Conservation (phyloP, 1,140 invertebrate species). For the Bombyx mandarina region DNA sequence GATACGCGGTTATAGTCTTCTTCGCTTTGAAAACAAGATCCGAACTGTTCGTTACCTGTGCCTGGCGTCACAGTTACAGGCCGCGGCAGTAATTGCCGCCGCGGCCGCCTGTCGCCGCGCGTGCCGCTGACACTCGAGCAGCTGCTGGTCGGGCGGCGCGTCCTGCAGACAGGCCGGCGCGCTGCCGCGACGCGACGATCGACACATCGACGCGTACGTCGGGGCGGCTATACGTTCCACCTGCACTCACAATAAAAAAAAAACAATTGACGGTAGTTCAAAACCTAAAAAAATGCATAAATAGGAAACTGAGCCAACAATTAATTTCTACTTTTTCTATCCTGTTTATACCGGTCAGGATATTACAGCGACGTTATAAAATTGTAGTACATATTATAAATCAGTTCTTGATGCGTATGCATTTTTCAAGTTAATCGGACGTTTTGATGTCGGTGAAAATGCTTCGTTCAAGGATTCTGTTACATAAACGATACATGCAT, state of each 20-base stretch:
- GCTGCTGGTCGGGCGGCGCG: conserved; percentile 15
- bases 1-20: too few relatives aligned
- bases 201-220: conserved; percentile 53
- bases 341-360: too few relatives aligned
- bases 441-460: too few relatives aligned
- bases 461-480: too few relatives aligned
- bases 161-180: conserved; percentile 28
- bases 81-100: conserved; percentile 21
- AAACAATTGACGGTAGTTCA: background rate
- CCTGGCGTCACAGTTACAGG: conserved; percentile 40
- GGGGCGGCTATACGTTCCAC: conserved; percentile 61
- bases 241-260: conserved; percentile 17
- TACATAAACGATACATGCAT: too few relatives aligned
- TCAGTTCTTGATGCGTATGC: too few relatives aligned
- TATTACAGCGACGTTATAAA: too few relatives aligned
- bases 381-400: too few relatives aligned
- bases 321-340: too few relatives aligned
- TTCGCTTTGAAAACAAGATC: too few relatives aligned
- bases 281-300: background rate
- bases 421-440: too few relatives aligned
- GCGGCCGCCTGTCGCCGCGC: conserved; percentile 43
- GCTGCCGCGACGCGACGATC: conserved; percentile 33
- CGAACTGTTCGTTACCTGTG: conserved; percentile 25
- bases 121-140: conserved; percentile 39
- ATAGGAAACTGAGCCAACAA: too few relatives aligned